Percentiles rank a stretch among this genome's conserved stretches.
Conservation (phyloP, 2,888 invertebrate genomes). For the Phymatocera aterrima region DNA sequence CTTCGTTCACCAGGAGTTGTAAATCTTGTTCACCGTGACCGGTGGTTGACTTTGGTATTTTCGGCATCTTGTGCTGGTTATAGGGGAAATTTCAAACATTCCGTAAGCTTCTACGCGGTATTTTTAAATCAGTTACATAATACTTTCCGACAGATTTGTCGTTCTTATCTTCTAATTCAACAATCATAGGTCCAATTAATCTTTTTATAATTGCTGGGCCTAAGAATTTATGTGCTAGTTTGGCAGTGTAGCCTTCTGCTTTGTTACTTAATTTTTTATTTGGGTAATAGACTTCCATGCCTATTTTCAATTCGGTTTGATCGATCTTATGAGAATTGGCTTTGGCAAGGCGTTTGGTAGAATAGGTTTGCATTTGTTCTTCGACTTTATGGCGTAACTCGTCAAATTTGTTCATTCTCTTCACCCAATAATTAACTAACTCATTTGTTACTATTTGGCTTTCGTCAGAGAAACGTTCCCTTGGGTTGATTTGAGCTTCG, state of each 20-base stretch:
- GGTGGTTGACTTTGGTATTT: too few species aligned
- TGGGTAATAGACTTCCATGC: slow-evolving; percentile 47
- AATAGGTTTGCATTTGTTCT: slow-evolving; percentile 28
- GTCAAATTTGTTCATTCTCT: slow-evolving; percentile 42
- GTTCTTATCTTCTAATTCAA: slow-evolving; percentile 38
- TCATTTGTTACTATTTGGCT: slow-evolving; percentile 14
- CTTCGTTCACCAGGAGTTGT: too few species aligned
- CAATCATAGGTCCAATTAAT: slow-evolving; percentile 46
- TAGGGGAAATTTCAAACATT: not conserved
- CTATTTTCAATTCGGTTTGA: slow-evolving; percentile 39
- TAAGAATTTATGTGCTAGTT: slow-evolving; percentile 48
- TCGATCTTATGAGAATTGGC: slow-evolving; percentile 8
- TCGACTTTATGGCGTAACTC: slow-evolving; percentile 47
- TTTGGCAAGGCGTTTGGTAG: slow-evolving; percentile 42
- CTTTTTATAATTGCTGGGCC: slow-evolving; percentile 45
- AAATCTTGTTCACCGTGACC: too few species aligned
- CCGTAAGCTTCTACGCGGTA: slow-evolving; percentile 47
- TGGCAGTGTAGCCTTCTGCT: slow-evolving; percentile 48
- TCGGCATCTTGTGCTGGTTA: too few species aligned
- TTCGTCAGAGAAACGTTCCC: slow-evolving; percentile 2
- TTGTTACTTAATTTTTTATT: slow-evolving; percentile 51
- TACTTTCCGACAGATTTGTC: slow-evolving; percentile 47
- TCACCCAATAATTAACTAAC: slow-evolving; percentile 36
- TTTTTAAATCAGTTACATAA: slow-evolving; percentile 46
- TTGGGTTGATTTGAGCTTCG: slow-evolving; percentile 15